Conservation (phyloP, 2,113 vertebrate species). For the Periophthalmodon schlosseri region DNA sequence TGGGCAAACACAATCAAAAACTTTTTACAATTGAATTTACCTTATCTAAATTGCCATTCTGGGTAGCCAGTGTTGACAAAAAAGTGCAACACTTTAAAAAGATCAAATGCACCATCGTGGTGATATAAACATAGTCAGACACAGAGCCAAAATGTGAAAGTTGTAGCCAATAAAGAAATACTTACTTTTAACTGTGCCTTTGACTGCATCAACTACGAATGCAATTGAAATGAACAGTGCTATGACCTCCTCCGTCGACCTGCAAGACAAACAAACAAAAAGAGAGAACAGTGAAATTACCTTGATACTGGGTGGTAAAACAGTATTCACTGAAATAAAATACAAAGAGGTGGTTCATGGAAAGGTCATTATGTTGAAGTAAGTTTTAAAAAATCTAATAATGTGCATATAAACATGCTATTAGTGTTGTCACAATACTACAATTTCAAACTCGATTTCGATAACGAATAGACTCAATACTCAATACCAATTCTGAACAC, state of each 20-base stretch:
- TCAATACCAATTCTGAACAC: too few relatives aligned
- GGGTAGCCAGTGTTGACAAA: not conserved
- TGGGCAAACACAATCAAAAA: not conserved
- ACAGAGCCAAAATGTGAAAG: too few relatives aligned
- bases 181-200: constrained; percentile 95
- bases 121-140: too few relatives aligned
- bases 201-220: constrained; percentile 92
- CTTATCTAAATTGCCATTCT: not conserved
- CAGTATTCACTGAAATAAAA: not conserved
- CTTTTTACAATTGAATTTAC: not conserved
- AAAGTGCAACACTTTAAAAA: not conserved
- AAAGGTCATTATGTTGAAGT: not conserved
- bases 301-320: not conserved
- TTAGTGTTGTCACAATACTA: too few relatives aligned
- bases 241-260: constrained; percentile 97
- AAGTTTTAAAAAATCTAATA: not conserved
- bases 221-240: constrained; percentile 97
- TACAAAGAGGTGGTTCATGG: not conserved
- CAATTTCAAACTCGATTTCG: too few relatives aligned
- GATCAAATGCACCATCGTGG: not conserved
- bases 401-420: not conserved
- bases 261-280: constrained; percentile 50
- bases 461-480: too few relatives aligned
- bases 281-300: constrained; percentile 4
- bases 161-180: not conserved